Evolutionary conservation across 2,888 invertebrate genomes (phyloP).

Genomic region (Noctua pronuba): DNA sequence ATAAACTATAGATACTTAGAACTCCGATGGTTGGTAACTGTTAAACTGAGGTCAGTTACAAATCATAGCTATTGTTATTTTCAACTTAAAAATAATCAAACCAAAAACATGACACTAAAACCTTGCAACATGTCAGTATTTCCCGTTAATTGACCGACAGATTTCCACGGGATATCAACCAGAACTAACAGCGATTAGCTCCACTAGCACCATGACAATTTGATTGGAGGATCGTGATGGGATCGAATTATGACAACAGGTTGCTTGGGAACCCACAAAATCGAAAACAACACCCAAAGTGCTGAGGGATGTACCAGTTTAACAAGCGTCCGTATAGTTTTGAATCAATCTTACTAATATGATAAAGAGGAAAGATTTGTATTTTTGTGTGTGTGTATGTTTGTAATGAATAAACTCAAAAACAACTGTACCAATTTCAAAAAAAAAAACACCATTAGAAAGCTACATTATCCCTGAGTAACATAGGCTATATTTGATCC

Average conservation of each 20-base stretch:
- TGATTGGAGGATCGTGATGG: slow-evolving; percentile 49
- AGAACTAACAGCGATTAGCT: slow-evolving; percentile 40
- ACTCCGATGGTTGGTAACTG: not conserved
- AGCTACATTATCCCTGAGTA: no score
- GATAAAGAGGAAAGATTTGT: no score
- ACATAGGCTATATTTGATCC: no score
- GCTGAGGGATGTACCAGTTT: not conserved
- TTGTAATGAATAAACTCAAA: no score
- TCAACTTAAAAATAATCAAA: not conserved
- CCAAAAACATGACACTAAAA: not conserved
- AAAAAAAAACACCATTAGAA: no score
- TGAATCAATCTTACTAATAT: no score
- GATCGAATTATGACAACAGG: slow-evolving; percentile 48
- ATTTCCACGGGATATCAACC: slow-evolving; percentile 34
- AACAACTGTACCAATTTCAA: no score
- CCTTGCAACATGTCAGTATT: slow-evolving; percentile 5
- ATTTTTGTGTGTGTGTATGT: no score
- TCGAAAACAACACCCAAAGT: not conserved
- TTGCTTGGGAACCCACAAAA: slow-evolving; percentile 37
- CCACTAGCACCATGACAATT: slow-evolving; percentile 44
- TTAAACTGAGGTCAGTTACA: not conserved
- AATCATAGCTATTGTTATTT: not conserved
- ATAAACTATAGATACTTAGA: not conserved
- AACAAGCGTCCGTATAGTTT: not conserved
- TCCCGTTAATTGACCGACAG: slow-evolving; percentile 44